Base-by-base conservation (phyloP, 1,140 invertebrate genomes). In the Anoplophora glabripennis region DNA sequence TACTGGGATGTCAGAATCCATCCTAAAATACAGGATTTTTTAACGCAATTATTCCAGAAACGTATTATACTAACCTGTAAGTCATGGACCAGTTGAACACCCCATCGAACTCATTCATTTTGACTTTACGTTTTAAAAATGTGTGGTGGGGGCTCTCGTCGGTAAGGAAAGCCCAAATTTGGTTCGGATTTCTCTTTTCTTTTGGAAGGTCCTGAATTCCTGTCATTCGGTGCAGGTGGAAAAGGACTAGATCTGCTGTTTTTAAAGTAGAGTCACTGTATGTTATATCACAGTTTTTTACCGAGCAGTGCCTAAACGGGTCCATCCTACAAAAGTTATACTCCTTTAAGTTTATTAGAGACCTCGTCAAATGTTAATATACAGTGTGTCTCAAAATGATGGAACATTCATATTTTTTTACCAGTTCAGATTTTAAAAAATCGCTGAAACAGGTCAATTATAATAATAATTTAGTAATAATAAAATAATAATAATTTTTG, bases 41-140 rank as follows among this genome's bases (percentile, higher is more conserved):
- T 3, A 14, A 4, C 18, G 9, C 5, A 41, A 41, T 8, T 3
- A 10, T 12, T 41, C 11, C 7, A 41, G 7, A 11, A 41, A 8
- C 5, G 11, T 5, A 41, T 0, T 41, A 41, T 15, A 41, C 3
- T 10, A 69, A 79, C 74, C 84, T 79, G 65, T 89, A 90, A 1
- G 82, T 84, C 87, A 90, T 89, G 1, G 87, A 88, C 87, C 87
- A 89, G 70, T 90, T 89, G 66, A 90, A 89, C 7, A 84, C 17
- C 18, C 80, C 77, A 49, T 83, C 77, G 52, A 83, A 84, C 33
- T 79, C 65, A 3, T 67, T 68, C 33, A 84, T 58, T 14, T 68
- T 69, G 17, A 65, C 63, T 42, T 71, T 66, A 7, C 48, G 44
- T 37, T 73, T 66, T 5, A 81, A 48, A 64, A 83, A 83, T 0